Base-by-base conservation (phyloP, 2,797 vertebrate genomes). In the Amblyraja radiata region DNA sequence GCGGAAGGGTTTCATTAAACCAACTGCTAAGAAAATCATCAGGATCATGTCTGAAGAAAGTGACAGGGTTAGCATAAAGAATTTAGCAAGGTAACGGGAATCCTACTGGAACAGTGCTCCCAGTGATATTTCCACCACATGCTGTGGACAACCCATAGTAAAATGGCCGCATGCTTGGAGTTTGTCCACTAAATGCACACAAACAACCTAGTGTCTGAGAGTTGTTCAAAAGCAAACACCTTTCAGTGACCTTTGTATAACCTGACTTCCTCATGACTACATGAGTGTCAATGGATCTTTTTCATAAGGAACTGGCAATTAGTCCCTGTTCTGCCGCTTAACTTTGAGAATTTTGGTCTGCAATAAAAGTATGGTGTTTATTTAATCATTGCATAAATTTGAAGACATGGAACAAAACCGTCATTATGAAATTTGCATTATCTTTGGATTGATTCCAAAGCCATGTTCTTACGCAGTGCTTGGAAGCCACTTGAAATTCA, bases 191-290 rank as follows among this genome's bases (percentile, higher is more conserved):
- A 88, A 88, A 63, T 21, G 84, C 84, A 65, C 65, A 88, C 84
- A 88, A 63, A n/a, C n/a, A 88, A 65, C n/a, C 61, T 36, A 32
- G 84, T 88, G 84, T 88, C 61, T n/a, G 32, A 63, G 61, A 88
- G 84, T 88, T 88, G 61, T 68, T 88, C 32, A 88, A 73, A 86
- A 88, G 84, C 63, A 65, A 88, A 65, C 84, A 88, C 84, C 84
- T 88, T 88, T 88, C 28, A 88, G n/a, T 88, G 84, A 88, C 84
- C 84, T 88, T 16, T 88, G n/a, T 68, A 18, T 68, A 88, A 88
- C 84, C 84, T 88, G 14, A 63, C n/a, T 16, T 88, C 84, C n/a
- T 65, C 65, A 88, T 68, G n/a, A 68, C n/a, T 68, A n/a, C 61
- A 21, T 36, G 84, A 88, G 84, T 88, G 61, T 65, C 84, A 88